A percentile compares a stretch with the other conserved stretches of the same genome.
Evolutionary conservation across 2,888 invertebrate genomes (phyloP).

Genomic region (Melinaea menophilus): DNA sequence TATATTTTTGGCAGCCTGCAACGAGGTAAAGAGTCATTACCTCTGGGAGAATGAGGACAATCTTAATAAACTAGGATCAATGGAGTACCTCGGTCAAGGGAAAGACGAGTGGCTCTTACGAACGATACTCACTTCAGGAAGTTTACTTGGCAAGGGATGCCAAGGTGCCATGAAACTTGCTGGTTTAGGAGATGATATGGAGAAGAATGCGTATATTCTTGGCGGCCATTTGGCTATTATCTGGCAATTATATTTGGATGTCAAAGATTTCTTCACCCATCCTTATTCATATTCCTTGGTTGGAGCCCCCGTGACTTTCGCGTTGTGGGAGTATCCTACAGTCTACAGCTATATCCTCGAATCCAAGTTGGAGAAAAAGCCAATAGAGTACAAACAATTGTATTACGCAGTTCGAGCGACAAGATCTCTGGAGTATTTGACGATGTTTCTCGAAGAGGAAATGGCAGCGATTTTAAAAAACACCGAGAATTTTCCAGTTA

Average conservation of each 20-base stretch:
- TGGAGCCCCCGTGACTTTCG: conserved; percentile 59
- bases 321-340: conserved; percentile 67
- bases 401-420: conserved; percentile 63
- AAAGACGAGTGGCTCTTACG: conserved; percentile 64
- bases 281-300: conserved; percentile 65
- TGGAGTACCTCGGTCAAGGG: conserved; percentile 61
- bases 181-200: conserved; percentile 46
- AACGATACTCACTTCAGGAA: conserved; percentile 64
- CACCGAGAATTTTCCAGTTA: conserved; percentile 55
- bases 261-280: conserved; percentile 67
- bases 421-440: conserved; percentile 60
- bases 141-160: conserved; percentile 67
- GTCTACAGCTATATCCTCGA: conserved; percentile 58
- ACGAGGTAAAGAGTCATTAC: conserved; percentile 43
- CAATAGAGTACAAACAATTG: conserved; percentile 57
- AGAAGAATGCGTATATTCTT: conserved; percentile 58
- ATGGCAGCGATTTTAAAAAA: conserved; percentile 53
- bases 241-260: conserved; percentile 68
- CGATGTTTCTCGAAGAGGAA: conserved; percentile 56
- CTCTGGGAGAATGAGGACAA: conserved; percentile 67
- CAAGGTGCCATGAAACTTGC: conserved; percentile 68
- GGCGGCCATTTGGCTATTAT: conserved; percentile 65
- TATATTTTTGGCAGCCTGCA: conserved; percentile 40
- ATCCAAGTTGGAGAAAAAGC: conserved; percentile 51
- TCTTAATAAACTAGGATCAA: conserved; percentile 57